A percentile compares a stretch with the other conserved stretches of the same genome.
Conservation (phyloP, 2,888 invertebrate species). For the Drosophila acutilabella region DNA sequence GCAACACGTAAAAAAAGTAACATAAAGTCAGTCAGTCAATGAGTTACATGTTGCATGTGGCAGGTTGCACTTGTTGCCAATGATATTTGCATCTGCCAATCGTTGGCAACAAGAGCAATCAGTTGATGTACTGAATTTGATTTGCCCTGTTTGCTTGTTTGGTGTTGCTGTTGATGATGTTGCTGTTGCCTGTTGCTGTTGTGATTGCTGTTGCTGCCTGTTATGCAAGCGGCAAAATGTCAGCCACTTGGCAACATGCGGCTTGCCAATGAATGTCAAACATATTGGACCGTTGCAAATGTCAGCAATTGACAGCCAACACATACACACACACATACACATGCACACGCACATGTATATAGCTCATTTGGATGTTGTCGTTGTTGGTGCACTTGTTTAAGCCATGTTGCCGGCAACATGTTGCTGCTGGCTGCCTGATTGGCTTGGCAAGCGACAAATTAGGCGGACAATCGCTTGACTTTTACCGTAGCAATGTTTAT, state of each 20-base stretch:
- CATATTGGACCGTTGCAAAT: constrained; percentile 77
- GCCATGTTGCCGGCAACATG: constrained; percentile 63
- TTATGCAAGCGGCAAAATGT: constrained; percentile 76
- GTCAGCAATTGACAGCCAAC: constrained; percentile 72
- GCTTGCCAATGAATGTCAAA: constrained; percentile 74
- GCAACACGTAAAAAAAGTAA: constrained; percentile 5
- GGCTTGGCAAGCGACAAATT: constrained; percentile 77
- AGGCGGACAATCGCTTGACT: constrained; percentile 73
- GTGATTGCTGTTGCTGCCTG: constrained; percentile 50
- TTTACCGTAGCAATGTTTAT: constrained; percentile 67
- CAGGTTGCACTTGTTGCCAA: constrained; percentile 48
- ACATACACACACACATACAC: constrained; percentile 44
- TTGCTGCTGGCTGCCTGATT: constrained; percentile 65
- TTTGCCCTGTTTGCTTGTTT: constrained; percentile 67
- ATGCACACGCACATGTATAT: constrained; percentile 15
- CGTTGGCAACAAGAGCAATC: constrained; percentile 75
- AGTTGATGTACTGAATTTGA: constrained; percentile 73
- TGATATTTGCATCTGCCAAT: constrained; percentile 69
- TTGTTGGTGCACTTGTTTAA: constrained; percentile 62
- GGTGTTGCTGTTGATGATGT: constrained; percentile 34
- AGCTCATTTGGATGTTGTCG: constrained; percentile 19
- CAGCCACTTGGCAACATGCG: constrained; percentile 77
- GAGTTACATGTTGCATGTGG: constrained; percentile 42
- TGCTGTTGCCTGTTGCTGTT: constrained; percentile 30
- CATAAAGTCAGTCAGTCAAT: constrained; percentile 32